Evolutionary conservation across 2,888 invertebrate genomes (phyloP).

Genomic region (Phengaris alcon): DNA sequence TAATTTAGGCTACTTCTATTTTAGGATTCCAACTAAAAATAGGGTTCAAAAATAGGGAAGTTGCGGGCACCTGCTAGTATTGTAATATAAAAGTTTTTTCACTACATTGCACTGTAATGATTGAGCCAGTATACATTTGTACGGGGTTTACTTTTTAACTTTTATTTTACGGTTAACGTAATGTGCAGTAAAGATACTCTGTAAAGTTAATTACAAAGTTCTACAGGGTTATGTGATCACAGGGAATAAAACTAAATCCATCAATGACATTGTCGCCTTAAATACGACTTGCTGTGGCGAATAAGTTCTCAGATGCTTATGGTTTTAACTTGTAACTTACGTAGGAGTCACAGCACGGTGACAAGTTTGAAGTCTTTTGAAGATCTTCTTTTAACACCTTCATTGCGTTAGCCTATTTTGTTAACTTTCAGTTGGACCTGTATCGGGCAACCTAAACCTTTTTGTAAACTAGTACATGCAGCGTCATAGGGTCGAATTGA

Average conservation of each 20-base stretch:
- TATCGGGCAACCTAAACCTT: too few relatives aligned
- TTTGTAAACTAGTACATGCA: too few relatives aligned
- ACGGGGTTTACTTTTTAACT: neutral
- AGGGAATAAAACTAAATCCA: conserved; percentile 25
- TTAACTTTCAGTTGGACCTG: too few relatives aligned
- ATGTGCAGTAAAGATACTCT: conserved; percentile 12
- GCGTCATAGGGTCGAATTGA: too few relatives aligned
- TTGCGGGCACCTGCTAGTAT: too few relatives aligned
- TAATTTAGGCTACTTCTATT: too few relatives aligned
- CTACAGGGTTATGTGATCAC: conserved; percentile 19
- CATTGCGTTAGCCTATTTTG: too few relatives aligned
- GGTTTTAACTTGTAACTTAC: neutral
- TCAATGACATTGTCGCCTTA: conserved; percentile 12
- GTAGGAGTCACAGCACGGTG: too few relatives aligned
- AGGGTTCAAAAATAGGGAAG: too few relatives aligned
- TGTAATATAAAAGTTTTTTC: neutral
- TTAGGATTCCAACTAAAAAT: too few relatives aligned
- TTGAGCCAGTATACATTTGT: neutral
- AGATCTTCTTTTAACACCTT: too few relatives aligned
- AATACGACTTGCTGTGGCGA: neutral
- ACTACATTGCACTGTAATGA: neutral
- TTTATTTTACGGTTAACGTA: conserved; percentile 15
- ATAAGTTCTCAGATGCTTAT: neutral
- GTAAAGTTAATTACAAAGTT: conserved; percentile 26
- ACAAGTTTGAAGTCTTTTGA: too few relatives aligned